Evolutionary conservation across 2,888 invertebrate species (phyloP).

Genomic region (Bellardia pandia): DNA sequence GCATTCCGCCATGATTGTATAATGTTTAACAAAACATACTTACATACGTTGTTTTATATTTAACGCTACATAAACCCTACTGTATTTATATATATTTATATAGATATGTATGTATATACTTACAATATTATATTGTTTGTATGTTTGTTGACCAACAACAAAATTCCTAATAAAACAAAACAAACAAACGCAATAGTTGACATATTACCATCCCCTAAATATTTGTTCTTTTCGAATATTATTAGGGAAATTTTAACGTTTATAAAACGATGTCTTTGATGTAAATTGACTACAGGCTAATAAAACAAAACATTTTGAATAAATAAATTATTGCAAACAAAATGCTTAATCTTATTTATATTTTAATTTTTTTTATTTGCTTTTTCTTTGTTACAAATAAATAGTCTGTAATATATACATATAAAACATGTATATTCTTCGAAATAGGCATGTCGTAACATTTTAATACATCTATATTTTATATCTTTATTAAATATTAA

Average conservation of each 20-base stretch:
- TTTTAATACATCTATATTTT: too few species aligned
- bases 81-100: not conserved
- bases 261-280: slow-evolving; percentile 32
- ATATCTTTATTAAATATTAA: too few species aligned
- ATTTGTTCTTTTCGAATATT: not conserved
- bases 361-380: too few species aligned
- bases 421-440: too few species aligned
- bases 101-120: not conserved
- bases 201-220: not conserved
- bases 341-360: not conserved
- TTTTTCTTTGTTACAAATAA: too few species aligned
- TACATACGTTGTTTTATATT: not conserved
- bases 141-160: slow-evolving; percentile 10
- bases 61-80: too few species aligned
- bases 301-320: slow-evolving; percentile 2
- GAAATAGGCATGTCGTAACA: too few species aligned
- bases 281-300: not conserved
- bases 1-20: slow-evolving; percentile 74
- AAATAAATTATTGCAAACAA: slow-evolving; percentile 4
- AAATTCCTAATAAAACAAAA: not conserved
- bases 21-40: slow-evolving; percentile 14
- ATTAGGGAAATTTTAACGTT: slow-evolving; percentile 46
- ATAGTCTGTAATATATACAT: too few species aligned
- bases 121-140: not conserved
- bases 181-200: slow-evolving; percentile 17